phyloP scores from a whole-genome alignment of 2,797 vertebrate species.

The Lepus oiostolus region DNA sequence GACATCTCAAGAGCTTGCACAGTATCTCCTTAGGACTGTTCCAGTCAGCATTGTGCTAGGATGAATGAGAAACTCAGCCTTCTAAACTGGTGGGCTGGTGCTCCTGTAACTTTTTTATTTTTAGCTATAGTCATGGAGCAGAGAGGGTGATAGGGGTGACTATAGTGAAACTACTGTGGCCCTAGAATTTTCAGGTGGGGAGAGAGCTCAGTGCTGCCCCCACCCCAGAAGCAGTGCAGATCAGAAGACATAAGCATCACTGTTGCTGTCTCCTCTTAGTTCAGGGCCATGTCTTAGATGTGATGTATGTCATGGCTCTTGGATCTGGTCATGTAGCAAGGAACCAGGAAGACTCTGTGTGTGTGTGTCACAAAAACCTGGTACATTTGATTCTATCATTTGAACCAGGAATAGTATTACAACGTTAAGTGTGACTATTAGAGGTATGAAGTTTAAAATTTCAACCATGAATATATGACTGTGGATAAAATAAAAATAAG shows the following conservation, averaged over 20 bases:
- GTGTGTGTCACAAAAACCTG: constrained; percentile 50
- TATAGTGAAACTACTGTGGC: background rate
- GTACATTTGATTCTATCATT: constrained; percentile 45
- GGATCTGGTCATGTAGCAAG: background rate
- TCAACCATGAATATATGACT: background rate
- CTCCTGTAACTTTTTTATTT: background rate
- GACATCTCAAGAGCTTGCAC: background rate
- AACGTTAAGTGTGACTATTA: constrained; percentile 27
- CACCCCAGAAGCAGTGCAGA: background rate
- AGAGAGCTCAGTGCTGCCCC: background rate
- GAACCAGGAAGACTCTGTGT: background rate
- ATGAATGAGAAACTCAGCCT: background rate
- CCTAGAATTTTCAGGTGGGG: background rate
- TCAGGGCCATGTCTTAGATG: background rate
- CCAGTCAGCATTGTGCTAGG: background rate
- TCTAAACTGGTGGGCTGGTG: background rate
- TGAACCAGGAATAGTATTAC: constrained; percentile 61
- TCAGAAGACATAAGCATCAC: background rate
- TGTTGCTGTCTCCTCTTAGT: background rate
- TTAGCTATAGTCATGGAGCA: background rate
- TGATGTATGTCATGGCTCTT: background rate
- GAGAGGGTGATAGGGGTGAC: background rate
- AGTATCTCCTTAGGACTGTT: background rate
- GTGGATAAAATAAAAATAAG: constrained; percentile 36
- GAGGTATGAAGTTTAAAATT: constrained; percentile 62